These are phyloP conservation scores for Athripsodes cinereus DNA, from an alignment of 2,888 invertebrate genomes.

Conservation along the genomic window DNA sequence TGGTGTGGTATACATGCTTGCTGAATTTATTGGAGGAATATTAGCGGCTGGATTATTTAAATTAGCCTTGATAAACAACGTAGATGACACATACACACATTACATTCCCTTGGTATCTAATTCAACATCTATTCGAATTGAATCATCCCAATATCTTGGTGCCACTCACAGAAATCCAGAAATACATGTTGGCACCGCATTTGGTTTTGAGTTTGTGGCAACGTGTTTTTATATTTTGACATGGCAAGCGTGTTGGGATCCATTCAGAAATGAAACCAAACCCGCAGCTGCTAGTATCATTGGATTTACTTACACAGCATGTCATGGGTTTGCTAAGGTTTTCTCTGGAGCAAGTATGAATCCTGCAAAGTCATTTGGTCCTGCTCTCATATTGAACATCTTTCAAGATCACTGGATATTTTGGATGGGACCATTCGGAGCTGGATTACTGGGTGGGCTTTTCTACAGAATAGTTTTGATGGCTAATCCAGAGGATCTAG, in stretches of 20 bases:
- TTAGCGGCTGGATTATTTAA: background rate
- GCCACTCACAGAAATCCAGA: no score
- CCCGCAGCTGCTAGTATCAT: background rate
- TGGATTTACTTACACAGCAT: background rate
- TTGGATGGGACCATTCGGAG: conserved; percentile 3
- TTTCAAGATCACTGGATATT: conserved; percentile 6
- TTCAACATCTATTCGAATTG: no score
- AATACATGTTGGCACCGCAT: background rate
- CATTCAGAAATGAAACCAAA: background rate
- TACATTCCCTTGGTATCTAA: no score
- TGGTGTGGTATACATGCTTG: background rate
- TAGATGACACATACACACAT: no score
- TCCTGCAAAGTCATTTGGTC: conserved; percentile 6
- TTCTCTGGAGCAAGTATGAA: conserved; percentile 3
- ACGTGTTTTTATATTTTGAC: background rate
- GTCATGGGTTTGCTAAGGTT: background rate
- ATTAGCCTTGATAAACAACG: background rate
- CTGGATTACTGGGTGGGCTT: background rate
- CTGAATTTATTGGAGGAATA: background rate
- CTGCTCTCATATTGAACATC: background rate
- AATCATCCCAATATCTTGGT: background rate
- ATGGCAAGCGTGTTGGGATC: conserved; percentile 2
- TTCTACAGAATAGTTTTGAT: background rate
- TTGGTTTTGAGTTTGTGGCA: background rate
- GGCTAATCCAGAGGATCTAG: no score